phyloP scores from a whole-genome alignment of 2,113 vertebrate genomes.

The Mustelus asterias region DNA sequence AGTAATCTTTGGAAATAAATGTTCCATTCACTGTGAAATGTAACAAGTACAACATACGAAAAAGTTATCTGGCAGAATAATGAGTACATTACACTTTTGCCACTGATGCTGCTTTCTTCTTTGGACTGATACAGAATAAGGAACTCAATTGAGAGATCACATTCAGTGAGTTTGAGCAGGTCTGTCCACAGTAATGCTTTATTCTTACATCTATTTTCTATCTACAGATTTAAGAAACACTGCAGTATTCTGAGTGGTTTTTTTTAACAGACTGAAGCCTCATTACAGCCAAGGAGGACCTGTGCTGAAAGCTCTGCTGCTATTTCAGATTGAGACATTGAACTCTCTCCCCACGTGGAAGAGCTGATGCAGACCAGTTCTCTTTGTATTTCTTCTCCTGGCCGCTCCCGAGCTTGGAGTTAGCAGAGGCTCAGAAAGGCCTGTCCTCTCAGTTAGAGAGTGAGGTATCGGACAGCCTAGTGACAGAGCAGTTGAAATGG shows the following conservation, averaged over 20 bases:
- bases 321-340: background rate
- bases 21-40: slow-evolving; percentile 33
- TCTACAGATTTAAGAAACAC: background rate
- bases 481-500: background rate
- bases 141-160: background rate
- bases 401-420: background rate
- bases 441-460: background rate
- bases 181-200: background rate
- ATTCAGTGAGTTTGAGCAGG: background rate
- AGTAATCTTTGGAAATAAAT: slow-evolving; percentile 28
- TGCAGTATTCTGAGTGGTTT: background rate
- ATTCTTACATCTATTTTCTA: background rate
- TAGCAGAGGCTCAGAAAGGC: background rate
- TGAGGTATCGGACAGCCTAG: background rate
- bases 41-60: slow-evolving; percentile 23
- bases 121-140: background rate
- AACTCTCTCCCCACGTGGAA: background rate
- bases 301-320: background rate
- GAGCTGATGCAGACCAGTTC: background rate
- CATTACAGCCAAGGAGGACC: background rate
- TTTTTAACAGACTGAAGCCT: background rate
- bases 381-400: background rate
- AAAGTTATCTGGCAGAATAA: background rate
- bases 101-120: background rate
- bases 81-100: background rate